Percentiles rank a stretch among this genome's conserved stretches.
Conservation (phyloP, 2,888 invertebrate species). For the Rhagonycha fulva region DNA sequence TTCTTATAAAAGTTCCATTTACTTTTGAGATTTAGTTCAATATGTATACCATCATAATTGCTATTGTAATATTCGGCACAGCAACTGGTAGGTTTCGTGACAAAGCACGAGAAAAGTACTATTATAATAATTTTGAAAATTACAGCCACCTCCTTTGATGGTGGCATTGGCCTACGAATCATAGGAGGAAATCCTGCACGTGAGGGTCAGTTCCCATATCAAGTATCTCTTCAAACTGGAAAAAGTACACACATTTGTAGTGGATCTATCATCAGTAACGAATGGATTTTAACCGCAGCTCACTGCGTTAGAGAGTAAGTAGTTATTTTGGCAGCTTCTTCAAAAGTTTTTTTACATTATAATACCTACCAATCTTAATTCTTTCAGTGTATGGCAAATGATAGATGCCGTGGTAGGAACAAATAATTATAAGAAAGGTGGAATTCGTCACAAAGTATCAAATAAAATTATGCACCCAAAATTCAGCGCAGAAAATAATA, state of each 20-base stretch:
- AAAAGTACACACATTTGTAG: constrained; percentile 55
- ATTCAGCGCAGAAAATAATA: neutral
- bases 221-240: constrained; percentile 51
- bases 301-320: constrained; percentile 56
- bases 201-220: constrained; percentile 53
- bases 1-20: no score
- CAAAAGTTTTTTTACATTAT: no score
- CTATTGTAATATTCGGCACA: neutral
- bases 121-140: neutral
- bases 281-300: constrained; percentile 56
- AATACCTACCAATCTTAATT: neutral
- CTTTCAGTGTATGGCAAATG: neutral
- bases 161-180: constrained; percentile 45
- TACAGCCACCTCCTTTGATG: neutral
- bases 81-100: neutral
- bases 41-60: neutral
- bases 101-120: neutral
- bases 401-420: neutral
- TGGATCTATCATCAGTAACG: constrained; percentile 54
- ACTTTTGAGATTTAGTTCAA: neutral
- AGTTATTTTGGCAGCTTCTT: neutral
- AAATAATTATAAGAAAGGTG: neutral
- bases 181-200: constrained; percentile 56
- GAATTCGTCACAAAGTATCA: neutral
- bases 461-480: neutral